These are phyloP conservation scores for Periplaneta americana DNA, from an alignment of 1,140 invertebrate genomes.

Conservation along the genomic window DNA sequence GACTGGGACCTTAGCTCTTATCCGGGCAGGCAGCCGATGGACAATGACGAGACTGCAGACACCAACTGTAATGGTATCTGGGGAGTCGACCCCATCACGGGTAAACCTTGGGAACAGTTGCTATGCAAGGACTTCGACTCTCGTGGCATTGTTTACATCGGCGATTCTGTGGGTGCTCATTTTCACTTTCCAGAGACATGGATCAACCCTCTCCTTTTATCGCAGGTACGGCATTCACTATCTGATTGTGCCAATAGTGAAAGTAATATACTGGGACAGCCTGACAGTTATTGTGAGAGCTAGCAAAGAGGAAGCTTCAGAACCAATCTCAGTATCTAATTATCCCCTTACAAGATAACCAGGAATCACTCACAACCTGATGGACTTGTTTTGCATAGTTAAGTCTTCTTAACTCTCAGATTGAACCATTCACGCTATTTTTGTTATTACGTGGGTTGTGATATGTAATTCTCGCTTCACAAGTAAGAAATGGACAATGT, in stretches of 20 bases:
- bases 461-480: no score
- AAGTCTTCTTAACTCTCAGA: no score
- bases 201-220: conserved; percentile 36
- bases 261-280: no score
- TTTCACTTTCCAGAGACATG: conserved; percentile 45
- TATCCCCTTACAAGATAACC: no score
- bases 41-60: conserved; percentile 34
- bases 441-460: no score
- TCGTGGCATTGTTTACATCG: conserved; percentile 41
- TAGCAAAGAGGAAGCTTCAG: no score
- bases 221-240: conserved; percentile 33
- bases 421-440: not conserved
- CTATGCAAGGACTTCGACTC: conserved; percentile 35
- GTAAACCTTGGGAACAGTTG: conserved; percentile 37
- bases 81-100: conserved; percentile 33
- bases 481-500: no score
- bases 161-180: conserved; percentile 48
- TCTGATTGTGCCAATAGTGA: no score
- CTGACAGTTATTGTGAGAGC: no score
- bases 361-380: no score
- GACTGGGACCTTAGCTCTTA: conserved; percentile 34
- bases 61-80: conserved; percentile 48
- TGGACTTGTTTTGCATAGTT: no score
- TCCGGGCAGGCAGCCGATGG: conserved; percentile 35
- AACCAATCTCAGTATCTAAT: no score